These are phyloP conservation scores for Notamacropus eugenii DNA, from an alignment of 2,797 vertebrate genomes.

Conservation along the genomic window DNA sequence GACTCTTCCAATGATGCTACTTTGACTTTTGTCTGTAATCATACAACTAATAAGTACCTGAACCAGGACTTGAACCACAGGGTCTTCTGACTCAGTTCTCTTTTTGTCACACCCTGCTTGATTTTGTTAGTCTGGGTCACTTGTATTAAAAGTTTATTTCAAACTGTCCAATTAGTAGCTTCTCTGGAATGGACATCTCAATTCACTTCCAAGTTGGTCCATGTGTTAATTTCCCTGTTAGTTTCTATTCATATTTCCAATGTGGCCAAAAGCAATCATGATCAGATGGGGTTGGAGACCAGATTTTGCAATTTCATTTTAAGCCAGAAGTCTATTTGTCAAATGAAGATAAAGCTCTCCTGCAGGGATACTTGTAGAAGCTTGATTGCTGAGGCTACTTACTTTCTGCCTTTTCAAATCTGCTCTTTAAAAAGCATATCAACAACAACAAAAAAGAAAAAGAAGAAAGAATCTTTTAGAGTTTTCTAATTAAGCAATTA, in stretches of 20 bases:
- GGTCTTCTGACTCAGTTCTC: neutral
- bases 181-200: conserved; percentile 10
- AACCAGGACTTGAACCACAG: neutral
- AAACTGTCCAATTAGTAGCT: neutral
- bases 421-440: too few species aligned
- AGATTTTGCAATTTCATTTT: conserved; percentile 15
- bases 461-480: too few species aligned
- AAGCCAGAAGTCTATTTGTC: neutral
- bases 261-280: conserved; percentile 4
- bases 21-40: neutral
- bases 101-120: neutral
- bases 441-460: too few species aligned
- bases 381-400: neutral
- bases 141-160: too few species aligned
- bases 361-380: neutral
- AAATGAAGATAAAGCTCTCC: neutral
- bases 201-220: conserved; percentile 3
- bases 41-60: neutral
- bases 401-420: too few species aligned
- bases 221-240: conserved; percentile 36
- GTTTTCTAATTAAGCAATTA: too few species aligned
- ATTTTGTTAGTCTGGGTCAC: neutral
- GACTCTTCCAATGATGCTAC: neutral
- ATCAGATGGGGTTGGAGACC: too few species aligned
- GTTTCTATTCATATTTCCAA: conserved; percentile 10